Evolutionary conservation across 2,113 vertebrate genomes (phyloP), one percentile per base, ranked within the genome.

Genomic region (Cromileptes altivelis): DNA sequence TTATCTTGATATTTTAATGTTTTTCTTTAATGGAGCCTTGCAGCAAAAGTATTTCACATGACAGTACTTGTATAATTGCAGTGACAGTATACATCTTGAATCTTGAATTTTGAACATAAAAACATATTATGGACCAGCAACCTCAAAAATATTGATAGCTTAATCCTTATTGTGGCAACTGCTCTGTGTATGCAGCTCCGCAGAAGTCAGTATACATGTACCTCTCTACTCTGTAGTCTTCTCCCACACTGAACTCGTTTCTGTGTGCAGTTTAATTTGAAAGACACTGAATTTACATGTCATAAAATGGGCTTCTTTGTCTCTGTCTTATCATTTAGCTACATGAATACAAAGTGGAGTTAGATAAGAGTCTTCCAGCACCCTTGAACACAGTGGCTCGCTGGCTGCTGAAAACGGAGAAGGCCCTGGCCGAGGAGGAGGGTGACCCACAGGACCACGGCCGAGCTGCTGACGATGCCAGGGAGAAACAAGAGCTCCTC

Each of bases 371-470:
- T 85, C 91, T 99, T 53, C 97, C 98, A 0, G 50, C 93, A 0
- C 96, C 97, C 4, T 89, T 99, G 88, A 89, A 89, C 60, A 37
- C 87, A 0, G 94, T 96, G 13, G 97, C 97, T 67, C 77, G 75
- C 25, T 98, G 98, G 98, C 95, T 99, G 60, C 94, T 96, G 81
- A 94, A 95, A n/a, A 64, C 95, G 0, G 97, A 99, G 90, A 86
- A 58, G 14, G 91, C 95, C 37, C 89, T 96, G 80, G 81, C 89
- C 0, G 95, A 96, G 61, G 95, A 94, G 63, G 89, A 96, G 58
- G 93, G 93, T 0, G 92, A 96, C 64, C 89, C 92, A 1, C 93
- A 93, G 77, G 94, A 96, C 81, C 96, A 95, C 0, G 88, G 88
- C 55, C 91, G 91, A 82, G 95, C 95, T 4, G 92, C 94, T 3